Evolutionary conservation across 1,140 invertebrate species (phyloP).

Genomic region (Drosophila punjabiensis): DNA sequence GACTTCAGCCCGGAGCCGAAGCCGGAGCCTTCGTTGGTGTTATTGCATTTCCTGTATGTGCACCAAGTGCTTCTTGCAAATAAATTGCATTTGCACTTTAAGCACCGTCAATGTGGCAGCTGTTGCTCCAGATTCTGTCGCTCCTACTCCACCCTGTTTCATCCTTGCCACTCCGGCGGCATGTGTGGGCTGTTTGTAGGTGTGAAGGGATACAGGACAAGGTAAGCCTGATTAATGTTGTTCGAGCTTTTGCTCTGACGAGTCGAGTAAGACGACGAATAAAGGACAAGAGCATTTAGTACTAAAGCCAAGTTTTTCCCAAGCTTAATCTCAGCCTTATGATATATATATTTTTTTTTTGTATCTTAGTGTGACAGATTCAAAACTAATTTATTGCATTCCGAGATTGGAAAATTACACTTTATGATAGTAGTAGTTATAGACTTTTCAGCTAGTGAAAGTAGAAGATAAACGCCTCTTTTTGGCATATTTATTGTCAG

Average conservation of each 20-base stretch:
- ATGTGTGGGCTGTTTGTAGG: slow-evolving; percentile 18
- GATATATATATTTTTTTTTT: neutral
- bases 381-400: slow-evolving; percentile 16
- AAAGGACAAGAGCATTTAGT: slow-evolving; percentile 23
- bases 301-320: neutral
- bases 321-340: neutral
- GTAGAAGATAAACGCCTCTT: neutral
- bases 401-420: neutral
- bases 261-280: neutral
- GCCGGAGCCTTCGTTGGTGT: slow-evolving; percentile 7
- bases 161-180: slow-evolving; percentile 7
- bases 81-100: slow-evolving; percentile 70
- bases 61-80: slow-evolving; percentile 54
- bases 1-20: neutral
- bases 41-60: slow-evolving; percentile 31
- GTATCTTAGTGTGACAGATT: neutral
- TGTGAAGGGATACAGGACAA: slow-evolving; percentile 28
- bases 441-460: neutral
- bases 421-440: neutral
- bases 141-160: neutral
- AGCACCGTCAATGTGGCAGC: slow-evolving; percentile 49
- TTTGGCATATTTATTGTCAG: neutral
- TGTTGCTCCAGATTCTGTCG: slow-evolving; percentile 25
- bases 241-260: slow-evolving; percentile 18
- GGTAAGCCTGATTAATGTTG: slow-evolving; percentile 48